Base-by-base conservation (phyloP, 2,113 vertebrate genomes). In the Varanus komodoensis region DNA sequence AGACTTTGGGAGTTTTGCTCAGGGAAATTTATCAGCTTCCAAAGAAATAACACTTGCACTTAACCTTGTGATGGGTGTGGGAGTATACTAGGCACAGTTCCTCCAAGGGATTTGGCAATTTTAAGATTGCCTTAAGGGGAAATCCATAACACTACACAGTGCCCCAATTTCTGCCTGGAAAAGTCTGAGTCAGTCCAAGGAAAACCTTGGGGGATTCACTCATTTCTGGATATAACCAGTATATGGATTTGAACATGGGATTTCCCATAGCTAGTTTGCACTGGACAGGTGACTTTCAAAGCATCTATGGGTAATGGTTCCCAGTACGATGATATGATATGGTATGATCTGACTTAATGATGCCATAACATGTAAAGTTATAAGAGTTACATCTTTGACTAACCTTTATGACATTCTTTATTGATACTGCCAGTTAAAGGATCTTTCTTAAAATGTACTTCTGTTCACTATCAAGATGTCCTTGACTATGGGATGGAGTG, bases 361-460 rank as follows among this genome's bases (percentile, higher is more conserved):
- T 67, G 34, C 14, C 34, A 67, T 38, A 38, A 11, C 44, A 23
- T 83, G 54, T 11, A 54, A 82, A 57, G 14, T 27, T 17, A 50
- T 14, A 48, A 15, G 38, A 44, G 73, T 80, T 93, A 91, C 93
- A 8, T 54, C 82, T 48, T 87, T 94, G 44, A 84, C 12, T 87
- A 93, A 94, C 79, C 0, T 87, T 92, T 93, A 54, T 8, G 90
- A 90, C 82, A 80, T 15, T 23, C 87, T 92, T 92, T 82, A 87
- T 67, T 93, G n/a, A 87, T 11, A 92, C 93, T 91, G 86, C 93
- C 87, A 82, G 32, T 44, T 57, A 11, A 15, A 79, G 12, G 14
- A 81, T 81, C 82, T 68, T 32, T 75, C 78, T 21, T 84, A 67
- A 94, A 92, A 94, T 4, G 7, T 14, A 87, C 74, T 68, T 88